A percentile compares a stretch with the other conserved stretches of the same genome.
Evolutionary conservation across 2,888 invertebrate species (phyloP).

Genomic region (Chymomyza amoena): DNA sequence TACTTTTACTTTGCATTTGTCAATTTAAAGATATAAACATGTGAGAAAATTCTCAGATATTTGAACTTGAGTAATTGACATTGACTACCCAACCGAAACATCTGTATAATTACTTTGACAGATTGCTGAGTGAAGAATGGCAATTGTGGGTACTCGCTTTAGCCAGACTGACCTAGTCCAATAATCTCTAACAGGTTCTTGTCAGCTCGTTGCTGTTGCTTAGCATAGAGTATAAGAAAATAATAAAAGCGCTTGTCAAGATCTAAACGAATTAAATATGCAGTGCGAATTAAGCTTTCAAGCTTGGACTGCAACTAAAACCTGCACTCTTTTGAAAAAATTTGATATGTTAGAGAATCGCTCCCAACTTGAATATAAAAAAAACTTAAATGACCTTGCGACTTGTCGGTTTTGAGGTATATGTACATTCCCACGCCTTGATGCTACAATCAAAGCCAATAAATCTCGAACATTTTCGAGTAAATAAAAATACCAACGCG

Average conservation of each 20-base stretch:
- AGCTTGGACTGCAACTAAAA: neutral
- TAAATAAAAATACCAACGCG: neutral
- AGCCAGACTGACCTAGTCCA: neutral
- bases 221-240: neutral
- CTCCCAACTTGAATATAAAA: neutral
- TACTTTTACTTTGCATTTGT: too few species aligned
- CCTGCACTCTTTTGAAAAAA: neutral
- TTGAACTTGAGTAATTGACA: too few species aligned
- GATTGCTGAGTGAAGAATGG: neutral
- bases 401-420: constrained; percentile 14
- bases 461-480: constrained; percentile 33
- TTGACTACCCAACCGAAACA: neutral
- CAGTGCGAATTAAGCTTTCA: neutral
- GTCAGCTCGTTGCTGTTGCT: neutral
- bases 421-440: constrained; percentile 63
- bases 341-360: neutral
- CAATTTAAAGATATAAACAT: too few species aligned
- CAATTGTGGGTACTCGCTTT: neutral
- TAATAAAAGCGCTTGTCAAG: neutral
- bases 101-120: neutral
- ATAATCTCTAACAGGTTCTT: neutral
- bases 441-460: constrained; percentile 50
- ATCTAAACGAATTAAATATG: neutral
- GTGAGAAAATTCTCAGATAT: too few species aligned
- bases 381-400: neutral